Evolutionary conservation across 2,797 vertebrate genomes (phyloP).

Genomic region (Brachymystax lenok): DNA sequence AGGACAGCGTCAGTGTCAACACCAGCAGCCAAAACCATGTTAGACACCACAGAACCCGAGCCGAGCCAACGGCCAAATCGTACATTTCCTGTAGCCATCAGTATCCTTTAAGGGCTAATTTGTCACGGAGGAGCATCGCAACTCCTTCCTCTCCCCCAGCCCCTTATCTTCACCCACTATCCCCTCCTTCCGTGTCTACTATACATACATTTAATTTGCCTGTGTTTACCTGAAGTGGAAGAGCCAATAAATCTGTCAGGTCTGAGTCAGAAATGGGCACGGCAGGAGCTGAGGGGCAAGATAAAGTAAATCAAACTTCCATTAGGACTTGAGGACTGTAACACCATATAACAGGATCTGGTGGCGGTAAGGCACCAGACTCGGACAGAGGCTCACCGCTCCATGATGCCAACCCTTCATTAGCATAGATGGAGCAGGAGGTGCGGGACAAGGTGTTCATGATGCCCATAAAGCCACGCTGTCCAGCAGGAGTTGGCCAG

Average conservation of each 20-base stretch:
- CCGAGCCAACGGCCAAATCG: background rate
- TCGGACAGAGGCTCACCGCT: no score
- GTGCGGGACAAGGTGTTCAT: no score
- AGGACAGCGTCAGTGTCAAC: slow-evolving; percentile 6
- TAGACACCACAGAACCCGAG: slow-evolving; percentile 3
- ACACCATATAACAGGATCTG: background rate
- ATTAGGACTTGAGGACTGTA: background rate
- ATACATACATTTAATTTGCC: background rate
- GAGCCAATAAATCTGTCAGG: background rate
- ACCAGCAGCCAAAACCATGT: slow-evolving; percentile 1
- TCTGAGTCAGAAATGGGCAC: background rate
- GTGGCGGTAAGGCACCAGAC: no score
- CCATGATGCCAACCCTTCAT: no score
- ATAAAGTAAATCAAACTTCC: background rate
- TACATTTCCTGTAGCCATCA: slow-evolving; percentile 1
- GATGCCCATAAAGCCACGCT: no score
- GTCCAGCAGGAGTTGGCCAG: no score
- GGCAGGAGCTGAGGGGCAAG: background rate
- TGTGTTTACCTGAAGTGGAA: background rate
- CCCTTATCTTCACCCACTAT: background rate
- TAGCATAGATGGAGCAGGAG: no score
- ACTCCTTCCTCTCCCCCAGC: background rate
- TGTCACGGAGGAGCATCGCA: background rate
- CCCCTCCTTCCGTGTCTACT: background rate
- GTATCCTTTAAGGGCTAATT: background rate